These are phyloP conservation scores for Rhinogobius similis DNA, from an alignment of 2,113 vertebrate genomes.

Conservation along the genomic window DNA sequence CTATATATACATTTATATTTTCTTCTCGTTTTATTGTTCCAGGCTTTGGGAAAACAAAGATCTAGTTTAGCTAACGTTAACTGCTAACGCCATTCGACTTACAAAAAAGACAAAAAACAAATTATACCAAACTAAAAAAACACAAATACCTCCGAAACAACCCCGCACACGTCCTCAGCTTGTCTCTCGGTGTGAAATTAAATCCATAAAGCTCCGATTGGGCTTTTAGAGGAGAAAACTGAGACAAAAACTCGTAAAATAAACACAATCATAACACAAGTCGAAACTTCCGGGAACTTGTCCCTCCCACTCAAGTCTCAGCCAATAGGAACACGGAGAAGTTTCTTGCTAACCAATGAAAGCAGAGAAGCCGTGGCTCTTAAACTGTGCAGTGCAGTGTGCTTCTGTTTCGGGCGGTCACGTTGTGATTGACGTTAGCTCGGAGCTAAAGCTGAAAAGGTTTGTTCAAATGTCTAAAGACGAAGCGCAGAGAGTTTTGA, in stretches of 20 bases:
- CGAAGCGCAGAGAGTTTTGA: not conserved
- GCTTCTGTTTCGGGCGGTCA: too few species aligned
- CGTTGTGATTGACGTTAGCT: not conserved
- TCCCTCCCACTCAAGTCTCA: constrained; percentile 9
- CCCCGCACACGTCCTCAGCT: not conserved
- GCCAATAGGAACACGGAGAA: constrained; percentile 38
- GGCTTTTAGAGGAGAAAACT: not conserved
- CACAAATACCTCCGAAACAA: not conserved
- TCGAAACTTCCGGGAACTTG: constrained; percentile 6
- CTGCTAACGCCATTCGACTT: too few species aligned
- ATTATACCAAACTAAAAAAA: not conserved
- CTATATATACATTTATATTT: too few species aligned
- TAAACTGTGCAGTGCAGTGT: too few species aligned
- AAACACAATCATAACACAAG: not conserved
- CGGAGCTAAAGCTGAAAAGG: not conserved
- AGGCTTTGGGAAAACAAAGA: too few species aligned
- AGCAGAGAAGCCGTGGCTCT: too few species aligned
- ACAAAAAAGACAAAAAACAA: too few species aligned
- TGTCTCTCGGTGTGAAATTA: not conserved
- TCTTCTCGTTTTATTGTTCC: too few species aligned
- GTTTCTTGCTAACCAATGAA: not conserved
- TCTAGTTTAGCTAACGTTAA: too few species aligned
- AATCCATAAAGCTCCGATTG: not conserved
- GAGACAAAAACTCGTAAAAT: too few species aligned
- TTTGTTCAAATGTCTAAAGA: not conserved